These are phyloP conservation scores for Paramisgurnus dabryanus DNA, from an alignment of 2,113 vertebrate species.

Conservation along the genomic window DNA sequence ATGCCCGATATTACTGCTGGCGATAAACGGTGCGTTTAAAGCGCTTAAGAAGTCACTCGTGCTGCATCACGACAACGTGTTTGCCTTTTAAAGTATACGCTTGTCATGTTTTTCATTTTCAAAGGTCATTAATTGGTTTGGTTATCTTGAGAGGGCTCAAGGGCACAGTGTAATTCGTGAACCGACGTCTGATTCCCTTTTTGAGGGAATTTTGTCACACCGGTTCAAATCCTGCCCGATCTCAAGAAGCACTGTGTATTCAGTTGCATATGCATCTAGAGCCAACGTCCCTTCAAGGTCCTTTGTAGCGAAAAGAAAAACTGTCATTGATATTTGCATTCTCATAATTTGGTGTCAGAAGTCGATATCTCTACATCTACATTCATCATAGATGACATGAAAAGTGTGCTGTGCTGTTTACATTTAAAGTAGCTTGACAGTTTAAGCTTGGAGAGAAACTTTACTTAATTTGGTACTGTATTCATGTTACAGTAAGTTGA, in stretches of 20 bases:
- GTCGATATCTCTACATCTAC: not conserved
- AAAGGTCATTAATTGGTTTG: constrained; percentile 37
- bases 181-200: not conserved
- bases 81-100: constrained; percentile 2
- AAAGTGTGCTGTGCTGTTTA: not conserved
- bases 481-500: not conserved
- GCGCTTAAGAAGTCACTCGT: constrained; percentile 13
- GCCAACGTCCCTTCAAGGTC: constrained; percentile 36
- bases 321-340: not conserved
- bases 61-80: constrained; percentile 8
- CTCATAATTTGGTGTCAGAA: not conserved
- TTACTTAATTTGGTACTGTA: not conserved
- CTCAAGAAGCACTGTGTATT: not conserved
- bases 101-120: not conserved
- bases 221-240: not conserved
- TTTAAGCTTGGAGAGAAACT: constrained; percentile 1
- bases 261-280: not conserved
- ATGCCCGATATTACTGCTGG: constrained; percentile 1
- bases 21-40: constrained; percentile 11
- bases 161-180: constrained; percentile 42
- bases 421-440: not conserved
- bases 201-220: constrained; percentile 16
- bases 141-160: constrained; percentile 40
- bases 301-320: not conserved
- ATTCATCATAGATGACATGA: not conserved